Percentiles rank a stretch among this genome's conserved stretches.
These are phyloP conservation scores for Leptinotarsa lineolata DNA, from an alignment of 1,140 invertebrate species.

Conservation along the genomic window DNA sequence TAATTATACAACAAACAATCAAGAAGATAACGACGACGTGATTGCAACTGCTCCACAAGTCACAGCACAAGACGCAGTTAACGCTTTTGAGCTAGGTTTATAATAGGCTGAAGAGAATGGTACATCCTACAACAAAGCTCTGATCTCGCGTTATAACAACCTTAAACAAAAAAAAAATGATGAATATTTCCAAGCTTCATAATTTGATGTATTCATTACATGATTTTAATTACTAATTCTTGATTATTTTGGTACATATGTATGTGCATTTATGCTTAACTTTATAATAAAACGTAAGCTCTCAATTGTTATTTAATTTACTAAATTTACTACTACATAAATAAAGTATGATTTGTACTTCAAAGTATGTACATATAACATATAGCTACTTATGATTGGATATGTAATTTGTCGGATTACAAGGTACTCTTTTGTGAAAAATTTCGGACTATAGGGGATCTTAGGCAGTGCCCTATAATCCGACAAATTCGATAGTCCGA, in stretches of 20 bases:
- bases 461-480: slow-evolving; percentile 28
- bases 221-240: slow-evolving; percentile 32
- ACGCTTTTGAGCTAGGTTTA: slow-evolving; percentile 50
- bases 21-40: slow-evolving; percentile 44
- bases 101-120: slow-evolving; percentile 53
- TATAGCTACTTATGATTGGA: slow-evolving; percentile 9
- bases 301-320: slow-evolving; percentile 40
- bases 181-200: slow-evolving; percentile 44
- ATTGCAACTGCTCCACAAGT: slow-evolving; percentile 46
- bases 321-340: slow-evolving; percentile 30
- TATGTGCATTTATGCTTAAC: slow-evolving; percentile 34
- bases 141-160: slow-evolving; percentile 46
- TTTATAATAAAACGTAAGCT: slow-evolving; percentile 44
- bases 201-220: slow-evolving; percentile 30
- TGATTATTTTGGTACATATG: slow-evolving; percentile 43
- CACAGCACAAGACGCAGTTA: slow-evolving; percentile 46
- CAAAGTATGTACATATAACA: slow-evolving; percentile 22
- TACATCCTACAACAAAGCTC: slow-evolving; percentile 49
- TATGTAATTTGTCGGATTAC: slow-evolving; percentile 26
- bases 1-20: slow-evolving; percentile 34
- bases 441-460: slow-evolving; percentile 19
- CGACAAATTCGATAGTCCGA: slow-evolving; percentile 29
- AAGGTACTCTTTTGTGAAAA: slow-evolving; percentile 30
- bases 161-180: slow-evolving; percentile 47
- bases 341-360: slow-evolving; percentile 27